These are phyloP conservation scores for Ormyrus labotus DNA, from an alignment of 2,888 invertebrate genomes.

Conservation along the genomic window DNA sequence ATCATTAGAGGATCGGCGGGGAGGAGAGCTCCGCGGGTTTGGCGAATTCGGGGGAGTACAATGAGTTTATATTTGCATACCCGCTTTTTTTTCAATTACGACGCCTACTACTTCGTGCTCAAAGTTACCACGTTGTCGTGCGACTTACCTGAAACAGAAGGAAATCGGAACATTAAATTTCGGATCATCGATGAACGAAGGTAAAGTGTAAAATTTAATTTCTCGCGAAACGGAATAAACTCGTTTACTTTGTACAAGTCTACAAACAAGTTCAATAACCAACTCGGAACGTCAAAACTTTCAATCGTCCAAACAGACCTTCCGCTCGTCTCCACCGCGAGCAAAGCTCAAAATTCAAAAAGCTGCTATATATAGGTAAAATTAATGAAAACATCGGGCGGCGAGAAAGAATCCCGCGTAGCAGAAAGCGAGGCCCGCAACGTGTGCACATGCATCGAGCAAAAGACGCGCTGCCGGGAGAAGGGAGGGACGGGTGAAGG, in stretches of 20 bases:
- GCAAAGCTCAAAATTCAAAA: too few relatives aligned
- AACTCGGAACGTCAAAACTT: too few relatives aligned
- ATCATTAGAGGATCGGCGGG: too few relatives aligned
- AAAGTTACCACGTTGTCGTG: not conserved
- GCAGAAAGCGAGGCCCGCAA: not conserved
- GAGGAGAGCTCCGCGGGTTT: not conserved
- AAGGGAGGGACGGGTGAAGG: not conserved
- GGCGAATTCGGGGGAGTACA: not conserved
- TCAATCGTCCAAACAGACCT: too few relatives aligned
- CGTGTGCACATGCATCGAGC: not conserved
- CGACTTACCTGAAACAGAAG: conserved; percentile 42
- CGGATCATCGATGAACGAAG: not conserved
- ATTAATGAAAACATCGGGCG: not conserved
- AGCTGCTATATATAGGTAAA: too few relatives aligned
- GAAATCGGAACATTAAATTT: not conserved
- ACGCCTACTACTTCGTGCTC: too few relatives aligned
- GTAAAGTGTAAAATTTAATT: not conserved
- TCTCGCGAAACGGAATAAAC: not conserved
- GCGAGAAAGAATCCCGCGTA: not conserved
- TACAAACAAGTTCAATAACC: too few relatives aligned
- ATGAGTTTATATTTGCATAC: not conserved
- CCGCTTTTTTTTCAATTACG: too few relatives aligned
- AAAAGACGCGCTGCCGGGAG: not conserved
- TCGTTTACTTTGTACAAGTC: not conserved
- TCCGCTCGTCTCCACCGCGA: too few relatives aligned